These are phyloP conservation scores for Xenus cinereus DNA, from an alignment of 2,113 vertebrate species.

Conservation along the genomic window DNA sequence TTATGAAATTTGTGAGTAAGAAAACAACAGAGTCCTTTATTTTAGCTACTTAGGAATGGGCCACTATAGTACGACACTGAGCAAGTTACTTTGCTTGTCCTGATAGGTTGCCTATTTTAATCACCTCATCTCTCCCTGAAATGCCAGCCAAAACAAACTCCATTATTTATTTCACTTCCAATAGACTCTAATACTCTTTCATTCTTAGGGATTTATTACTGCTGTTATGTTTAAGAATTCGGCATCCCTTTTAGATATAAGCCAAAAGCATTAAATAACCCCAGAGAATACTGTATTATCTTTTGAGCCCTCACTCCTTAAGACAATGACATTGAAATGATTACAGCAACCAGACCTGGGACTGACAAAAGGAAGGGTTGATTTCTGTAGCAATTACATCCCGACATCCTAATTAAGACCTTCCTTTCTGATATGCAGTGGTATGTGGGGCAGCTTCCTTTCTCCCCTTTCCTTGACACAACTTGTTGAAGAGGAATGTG, in stretches of 20 bases:
- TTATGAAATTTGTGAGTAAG: neutral
- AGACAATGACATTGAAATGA: neutral
- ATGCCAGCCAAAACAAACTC: neutral
- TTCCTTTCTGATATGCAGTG: conserved; percentile 66
- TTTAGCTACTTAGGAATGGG: neutral
- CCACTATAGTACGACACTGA: neutral
- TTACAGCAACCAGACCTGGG: neutral
- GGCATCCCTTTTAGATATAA: neutral
- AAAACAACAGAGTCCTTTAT: neutral
- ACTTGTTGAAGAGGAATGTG: conserved; percentile 73
- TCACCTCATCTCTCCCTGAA: neutral
- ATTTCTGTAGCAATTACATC: conserved; percentile 55
- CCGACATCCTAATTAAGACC: conserved; percentile 65
- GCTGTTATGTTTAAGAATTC: neutral
- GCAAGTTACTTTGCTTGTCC: neutral
- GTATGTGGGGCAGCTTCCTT: conserved; percentile 65
- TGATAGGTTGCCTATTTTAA: neutral
- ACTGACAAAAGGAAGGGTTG: conserved; percentile 58
- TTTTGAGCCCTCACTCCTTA: neutral
- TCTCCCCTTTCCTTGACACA: conserved; percentile 70
- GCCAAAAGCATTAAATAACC: neutral
- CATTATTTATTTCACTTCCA: neutral
- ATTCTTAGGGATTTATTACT: neutral
- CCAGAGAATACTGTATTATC: neutral
- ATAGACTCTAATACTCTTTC: neutral